Base-by-base conservation (phyloP, 2,888 invertebrate genomes). In the Melitaea athalia region DNA sequence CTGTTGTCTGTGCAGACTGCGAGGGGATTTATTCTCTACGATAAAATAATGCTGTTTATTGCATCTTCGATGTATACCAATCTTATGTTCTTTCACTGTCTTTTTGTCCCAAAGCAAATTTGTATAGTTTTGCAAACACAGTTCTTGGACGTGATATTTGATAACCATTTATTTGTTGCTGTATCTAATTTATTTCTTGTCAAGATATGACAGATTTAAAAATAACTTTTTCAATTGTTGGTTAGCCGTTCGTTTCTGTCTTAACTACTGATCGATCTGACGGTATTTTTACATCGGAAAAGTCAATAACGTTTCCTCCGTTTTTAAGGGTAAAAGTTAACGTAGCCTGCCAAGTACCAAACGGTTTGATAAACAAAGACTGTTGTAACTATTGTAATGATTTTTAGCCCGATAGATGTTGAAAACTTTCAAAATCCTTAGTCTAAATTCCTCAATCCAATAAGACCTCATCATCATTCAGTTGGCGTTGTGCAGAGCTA, bases 11-110 rank as follows among this genome's bases (percentile, higher is more conserved):
- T 50, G 61, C 38, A 33, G 50, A 50, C 65, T 53, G 53, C 43
- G 38, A 57, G 67, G 52, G 64, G 71, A 76, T 79, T 81, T 79
- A 76, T 76, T 74, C 68, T 71, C 69, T 12, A 49, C 71, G 75
- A 77, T 79, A 77, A 79, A 79, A 78, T 79, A 80, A 80, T 75
- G 74, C 74, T 77, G 71, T 79, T 78, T 78, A 79, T 78, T 76
- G 76, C 69, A 65, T 72, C 72, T 78, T 76, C 70, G 70, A 77
- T 79, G 73, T 77, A 78, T 72, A 71, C 64, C 53, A 24, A 6
- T 33, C 31, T 53, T 43, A 38, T 57, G 42, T 38, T 66, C 38
- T 38, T 61, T 17, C 63, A 33, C 53, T 67, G 67, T 42, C 67
- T 70, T 63, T 63, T 70, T 67, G 49, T 60, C 43, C 49, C 43